Conservation (phyloP, 2,888 invertebrate species). For the Agriotes lineatus region DNA sequence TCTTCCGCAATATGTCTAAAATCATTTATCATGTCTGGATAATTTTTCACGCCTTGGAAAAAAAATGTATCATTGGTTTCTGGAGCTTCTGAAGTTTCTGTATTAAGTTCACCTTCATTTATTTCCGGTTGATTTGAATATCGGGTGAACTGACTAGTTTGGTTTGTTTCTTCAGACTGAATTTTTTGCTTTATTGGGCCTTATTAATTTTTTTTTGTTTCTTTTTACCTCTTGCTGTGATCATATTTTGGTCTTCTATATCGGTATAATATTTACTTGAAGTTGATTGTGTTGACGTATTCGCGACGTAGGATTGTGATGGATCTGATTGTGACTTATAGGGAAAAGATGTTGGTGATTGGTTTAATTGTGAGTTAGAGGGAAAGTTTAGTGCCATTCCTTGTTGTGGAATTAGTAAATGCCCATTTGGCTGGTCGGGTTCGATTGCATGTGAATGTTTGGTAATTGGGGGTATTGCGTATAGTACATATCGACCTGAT, state of each 20-base stretch:
- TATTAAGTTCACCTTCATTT: not conserved
- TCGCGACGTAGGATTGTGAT: no score
- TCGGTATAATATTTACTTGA: not conserved
- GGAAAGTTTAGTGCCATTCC: no score
- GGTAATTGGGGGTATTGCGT: not conserved
- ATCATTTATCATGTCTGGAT: no score
- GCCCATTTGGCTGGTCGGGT: not conserved
- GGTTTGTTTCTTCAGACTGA: not conserved
- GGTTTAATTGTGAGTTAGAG: no score
- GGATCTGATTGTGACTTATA: no score
- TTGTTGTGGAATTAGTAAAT: not conserved
- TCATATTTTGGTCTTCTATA: not conserved
- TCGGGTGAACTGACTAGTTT: not conserved
- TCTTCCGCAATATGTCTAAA: no score
- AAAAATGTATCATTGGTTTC: no score
- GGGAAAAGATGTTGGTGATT: no score
- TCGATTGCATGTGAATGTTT: no score
- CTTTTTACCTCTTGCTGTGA: not conserved
- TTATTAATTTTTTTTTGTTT: not conserved
- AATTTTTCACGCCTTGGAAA: slow-evolving; percentile 33
- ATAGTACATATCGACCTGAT: not conserved
- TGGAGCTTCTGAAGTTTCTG: no score
- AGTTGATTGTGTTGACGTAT: no score
- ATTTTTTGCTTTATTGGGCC: not conserved
- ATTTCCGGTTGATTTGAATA: not conserved